These are phyloP conservation scores for Melanostoma scalare DNA, from an alignment of 2,888 invertebrate species.

Conservation along the genomic window DNA sequence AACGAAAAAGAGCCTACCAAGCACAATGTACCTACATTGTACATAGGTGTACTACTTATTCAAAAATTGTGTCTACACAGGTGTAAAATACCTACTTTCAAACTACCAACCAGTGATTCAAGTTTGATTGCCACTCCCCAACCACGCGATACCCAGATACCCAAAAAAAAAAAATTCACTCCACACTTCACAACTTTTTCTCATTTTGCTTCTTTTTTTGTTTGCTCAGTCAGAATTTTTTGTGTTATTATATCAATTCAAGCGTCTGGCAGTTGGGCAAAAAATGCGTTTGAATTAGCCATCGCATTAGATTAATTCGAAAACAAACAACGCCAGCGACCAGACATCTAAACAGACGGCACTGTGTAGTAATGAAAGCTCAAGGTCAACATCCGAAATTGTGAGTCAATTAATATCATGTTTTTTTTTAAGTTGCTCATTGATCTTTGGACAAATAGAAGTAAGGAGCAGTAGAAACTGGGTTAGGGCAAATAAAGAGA, in stretches of 20 bases:
- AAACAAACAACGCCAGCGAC: slow-evolving; percentile 20
- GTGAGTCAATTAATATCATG: slow-evolving; percentile 52
- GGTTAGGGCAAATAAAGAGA: too few species aligned
- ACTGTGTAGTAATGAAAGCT: slow-evolving; percentile 35
- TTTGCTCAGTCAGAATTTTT: not conserved
- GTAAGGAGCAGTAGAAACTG: too few species aligned
- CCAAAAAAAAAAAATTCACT: slow-evolving; percentile 4
- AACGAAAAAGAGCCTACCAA: too few species aligned
- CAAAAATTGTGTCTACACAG: too few species aligned
- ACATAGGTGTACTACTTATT: too few species aligned
- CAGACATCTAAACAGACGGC: slow-evolving; percentile 37
- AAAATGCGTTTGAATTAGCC: slow-evolving; percentile 63
- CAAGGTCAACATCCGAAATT: slow-evolving; percentile 64
- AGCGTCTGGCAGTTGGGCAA: slow-evolving; percentile 51
- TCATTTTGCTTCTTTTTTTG: slow-evolving; percentile 9
- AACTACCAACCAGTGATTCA: not conserved
- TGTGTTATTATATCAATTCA: slow-evolving; percentile 35
- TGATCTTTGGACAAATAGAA: slow-evolving; percentile 3
- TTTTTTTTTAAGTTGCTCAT: slow-evolving; percentile 9
- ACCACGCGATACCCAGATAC: slow-evolving; percentile 11
- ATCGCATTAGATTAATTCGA: slow-evolving; percentile 48
- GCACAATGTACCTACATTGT: too few species aligned
- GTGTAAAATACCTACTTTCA: too few species aligned
- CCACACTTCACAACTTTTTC: slow-evolving; percentile 9
- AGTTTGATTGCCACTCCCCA: slow-evolving; percentile 50